Percentiles rank a stretch among this genome's conserved stretches.
These are phyloP conservation scores for Sarcophaga rosellei DNA, from an alignment of 2,888 invertebrate species.

Conservation along the genomic window DNA sequence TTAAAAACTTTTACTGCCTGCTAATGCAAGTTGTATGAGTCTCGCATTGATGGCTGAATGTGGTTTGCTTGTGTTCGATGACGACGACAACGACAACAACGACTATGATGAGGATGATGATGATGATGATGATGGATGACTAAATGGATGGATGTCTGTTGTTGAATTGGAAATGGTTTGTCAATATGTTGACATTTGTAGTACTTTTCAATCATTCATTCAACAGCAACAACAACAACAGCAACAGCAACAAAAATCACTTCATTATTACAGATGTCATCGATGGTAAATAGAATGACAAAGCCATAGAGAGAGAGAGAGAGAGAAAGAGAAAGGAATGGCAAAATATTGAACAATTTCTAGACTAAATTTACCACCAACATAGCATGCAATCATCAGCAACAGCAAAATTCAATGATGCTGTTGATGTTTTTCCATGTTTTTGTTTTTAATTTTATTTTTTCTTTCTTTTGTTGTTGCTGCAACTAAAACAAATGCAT, in stretches of 20 bases:
- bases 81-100: no score
- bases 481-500: not conserved
- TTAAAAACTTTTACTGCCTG: no score
- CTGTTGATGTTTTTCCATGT: not conserved
- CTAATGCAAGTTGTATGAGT: not conserved
- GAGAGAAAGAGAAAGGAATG: no score
- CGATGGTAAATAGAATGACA: not conserved
- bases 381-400: constrained; percentile 43
- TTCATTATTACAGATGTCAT: constrained; percentile 45
- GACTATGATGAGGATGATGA: not conserved
- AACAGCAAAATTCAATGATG: constrained; percentile 44
- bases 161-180: constrained; percentile 30
- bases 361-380: constrained; percentile 58
- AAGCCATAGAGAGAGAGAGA: no score
- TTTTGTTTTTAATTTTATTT: not conserved
- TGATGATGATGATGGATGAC: constrained; percentile 16
- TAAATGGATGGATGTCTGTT: not conserved
- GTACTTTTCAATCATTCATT: constrained; percentile 64
- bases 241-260: constrained; percentile 29
- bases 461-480: no score
- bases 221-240: constrained; percentile 18
- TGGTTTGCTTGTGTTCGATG: not conserved
- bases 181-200: constrained; percentile 60
- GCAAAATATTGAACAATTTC: not conserved
- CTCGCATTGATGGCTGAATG: not conserved